Percentiles rank a stretch among this genome's conserved stretches.
These are phyloP conservation scores for Pelobates cultripes DNA, from an alignment of 2,797 vertebrate species.

Conservation along the genomic window DNA sequence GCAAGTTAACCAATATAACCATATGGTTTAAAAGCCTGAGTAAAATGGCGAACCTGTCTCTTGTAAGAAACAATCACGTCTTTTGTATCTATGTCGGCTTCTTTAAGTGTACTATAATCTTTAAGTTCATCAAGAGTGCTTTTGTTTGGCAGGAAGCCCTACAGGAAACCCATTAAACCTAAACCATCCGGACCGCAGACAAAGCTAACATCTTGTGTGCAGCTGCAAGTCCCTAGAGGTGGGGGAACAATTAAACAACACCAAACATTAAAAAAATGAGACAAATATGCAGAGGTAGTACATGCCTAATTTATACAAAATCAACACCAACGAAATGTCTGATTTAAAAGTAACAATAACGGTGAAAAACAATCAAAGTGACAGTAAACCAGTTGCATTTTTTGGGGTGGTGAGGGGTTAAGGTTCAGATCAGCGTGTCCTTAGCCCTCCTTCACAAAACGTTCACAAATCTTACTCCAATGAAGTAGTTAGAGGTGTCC, in stretches of 20 bases:
- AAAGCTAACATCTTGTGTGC: slow-evolving; percentile 52
- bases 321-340: too few relatives aligned
- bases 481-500: too few relatives aligned
- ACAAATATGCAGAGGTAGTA: slow-evolving; percentile 15
- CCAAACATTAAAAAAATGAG: slow-evolving; percentile 7
- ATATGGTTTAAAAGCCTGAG: neutral
- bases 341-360: too few relatives aligned
- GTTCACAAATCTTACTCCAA: too few relatives aligned
- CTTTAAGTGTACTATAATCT: slow-evolving; percentile 31
- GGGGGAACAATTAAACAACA: slow-evolving; percentile 44
- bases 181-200: slow-evolving; percentile 49
- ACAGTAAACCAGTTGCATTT: too few relatives aligned
- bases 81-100: neutral
- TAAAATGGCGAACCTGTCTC: slow-evolving; percentile 4
- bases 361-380: too few relatives aligned
- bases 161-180: slow-evolving; percentile 52
- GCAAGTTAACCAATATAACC: neutral
- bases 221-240: slow-evolving; percentile 46
- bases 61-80: slow-evolving; percentile 25
- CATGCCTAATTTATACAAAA: neutral
- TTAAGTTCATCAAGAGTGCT: slow-evolving; percentile 37
- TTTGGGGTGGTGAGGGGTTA: too few relatives aligned
- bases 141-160: slow-evolving; percentile 49
- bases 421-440: too few relatives aligned
- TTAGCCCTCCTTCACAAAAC: too few relatives aligned